Base-by-base conservation (phyloP, 2,113 vertebrate genomes). In the Semnornis frantzii region DNA sequence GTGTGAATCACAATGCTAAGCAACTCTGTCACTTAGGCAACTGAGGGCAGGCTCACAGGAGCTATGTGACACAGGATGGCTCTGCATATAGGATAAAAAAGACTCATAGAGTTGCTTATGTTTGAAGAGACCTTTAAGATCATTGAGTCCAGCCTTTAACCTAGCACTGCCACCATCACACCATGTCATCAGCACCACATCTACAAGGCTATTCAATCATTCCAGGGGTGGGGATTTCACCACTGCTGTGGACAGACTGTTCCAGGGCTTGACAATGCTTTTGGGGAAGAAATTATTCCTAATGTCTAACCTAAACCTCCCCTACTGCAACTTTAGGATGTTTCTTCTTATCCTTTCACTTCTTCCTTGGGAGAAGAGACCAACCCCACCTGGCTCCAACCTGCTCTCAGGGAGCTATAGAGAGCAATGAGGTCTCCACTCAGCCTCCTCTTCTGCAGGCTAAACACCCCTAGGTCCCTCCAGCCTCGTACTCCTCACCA, bases 11-110 rank as follows among this genome's bases (percentile, higher is more conserved):
- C 48, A 2, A 16, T 2, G 3, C 39, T 25, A 50, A 69, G 44
- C 30, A 46, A 57, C 24, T 14, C 30, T 1, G 2, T 14, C 84
- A 27, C 74, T 48, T 19, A 5, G 0, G 1, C 14, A 20, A 0
- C 8, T 4, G 57, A 71, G 30, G 12, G 30, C 31, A 33, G 34
- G 69, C 33, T 72, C 25, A 5, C 11, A 4, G 21, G 19, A 23
- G 37, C 4, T 8, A 15, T 31, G 54, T 58, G 33, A 31, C 34
- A 14, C 4, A 39, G 50, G 60, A 68, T 25, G 71, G n/a, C n/a
- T 76, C 50, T 69, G 64, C 31, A 28, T 17, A 4, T 6, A 23
- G 79, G 28, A 23, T 52, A 23, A 52, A 52, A 24, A 52, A 52
- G 50, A 59, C 21, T 33, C 58, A 60, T n/a, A 33, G 58, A 59